Evolutionary conservation across 2,113 vertebrate genomes (phyloP), one percentile per base, ranked within the genome.

Genomic region (Perognathus longimembris): DNA sequence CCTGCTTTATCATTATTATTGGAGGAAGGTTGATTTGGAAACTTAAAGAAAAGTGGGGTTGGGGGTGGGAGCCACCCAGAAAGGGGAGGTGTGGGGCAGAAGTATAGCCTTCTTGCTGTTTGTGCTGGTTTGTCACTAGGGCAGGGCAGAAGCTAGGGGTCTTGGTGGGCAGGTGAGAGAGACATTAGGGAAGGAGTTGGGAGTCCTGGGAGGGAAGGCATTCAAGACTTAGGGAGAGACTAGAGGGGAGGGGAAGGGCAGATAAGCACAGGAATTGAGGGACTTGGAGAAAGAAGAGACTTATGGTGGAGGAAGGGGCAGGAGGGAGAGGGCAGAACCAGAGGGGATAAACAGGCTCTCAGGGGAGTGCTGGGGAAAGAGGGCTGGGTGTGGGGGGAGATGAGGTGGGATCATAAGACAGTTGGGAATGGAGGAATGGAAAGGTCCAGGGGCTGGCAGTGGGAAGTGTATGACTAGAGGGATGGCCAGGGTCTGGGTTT

Each of bases 1-100:
- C 96, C 97, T 97, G 97, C 97, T 97, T 97, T 97, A 97, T 97
- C 97, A 97, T 97, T 97, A 97, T 97, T 97, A 97, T 97, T 97
- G 97, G 96, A 97, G 92, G 97, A 97, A 97, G 97, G 97, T 97
- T 97, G 97, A 96, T 97, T 97, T 97, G 97, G 97, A 97, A 97
- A 97, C 96, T 97, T 97, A 97, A 97, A 94, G 97, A 94, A 97
- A 97, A 97, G 97, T 97, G 93, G 93, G 97, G 76, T 90, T 97
- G 95, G 92, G 91, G 96, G 82, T 95, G 96, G 95, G 95, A 95
- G 70, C 66, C 91, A 42, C 78, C 78, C 22, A 45, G 34, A 66
- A 85, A 96, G 71, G 87, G 84, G 84, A 82, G 74, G 82, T 42
- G 45, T 42, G 74, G 94, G 92, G 81, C 66, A 89, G 64, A 92